Evolutionary conservation across 2,113 vertebrate genomes (phyloP).

Genomic region (Eptesicus fuscus): DNA sequence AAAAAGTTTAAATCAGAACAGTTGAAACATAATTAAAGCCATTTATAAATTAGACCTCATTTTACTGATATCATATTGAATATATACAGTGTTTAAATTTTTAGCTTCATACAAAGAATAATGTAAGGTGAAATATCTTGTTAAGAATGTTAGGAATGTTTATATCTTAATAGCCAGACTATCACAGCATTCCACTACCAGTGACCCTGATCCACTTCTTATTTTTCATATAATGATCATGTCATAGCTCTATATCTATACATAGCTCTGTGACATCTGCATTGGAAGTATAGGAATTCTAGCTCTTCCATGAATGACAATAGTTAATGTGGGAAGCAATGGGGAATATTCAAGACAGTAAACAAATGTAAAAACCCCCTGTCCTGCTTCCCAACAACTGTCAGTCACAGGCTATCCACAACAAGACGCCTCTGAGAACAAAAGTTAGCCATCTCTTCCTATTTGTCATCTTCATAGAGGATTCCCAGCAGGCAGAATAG

Average conservation of each 20-base stretch:
- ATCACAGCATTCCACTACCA: constrained; percentile 76
- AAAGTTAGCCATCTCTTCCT: constrained; percentile 58
- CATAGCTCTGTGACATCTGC: constrained; percentile 80
- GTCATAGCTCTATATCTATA: constrained; percentile 72
- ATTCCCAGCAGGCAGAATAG: constrained; percentile 77
- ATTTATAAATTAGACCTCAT: not conserved
- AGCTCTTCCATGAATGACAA: constrained; percentile 85
- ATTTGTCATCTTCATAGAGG: constrained; percentile 76
- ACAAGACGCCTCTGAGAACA: constrained; percentile 77
- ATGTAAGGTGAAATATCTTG: not conserved
- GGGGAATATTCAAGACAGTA: constrained; percentile 80
- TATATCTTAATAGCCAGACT: constrained; percentile 45
- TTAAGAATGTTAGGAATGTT: constrained; percentile 77
- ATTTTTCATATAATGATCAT: constrained; percentile 78
- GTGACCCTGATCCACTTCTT: constrained; percentile 73
- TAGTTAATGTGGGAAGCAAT: constrained; percentile 80
- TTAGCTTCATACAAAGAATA: not conserved
- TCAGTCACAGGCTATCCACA: constrained; percentile 81
- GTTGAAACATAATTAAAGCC: not conserved
- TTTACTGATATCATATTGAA: not conserved
- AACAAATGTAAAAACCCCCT: constrained; percentile 90
- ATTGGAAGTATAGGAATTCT: constrained; percentile 76
- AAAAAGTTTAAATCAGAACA: not conserved
- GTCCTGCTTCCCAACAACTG: constrained; percentile 84
- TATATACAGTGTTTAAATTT: not conserved